Base-by-base conservation (phyloP, 2,888 invertebrate species). In the Epirrhoe tristata region DNA sequence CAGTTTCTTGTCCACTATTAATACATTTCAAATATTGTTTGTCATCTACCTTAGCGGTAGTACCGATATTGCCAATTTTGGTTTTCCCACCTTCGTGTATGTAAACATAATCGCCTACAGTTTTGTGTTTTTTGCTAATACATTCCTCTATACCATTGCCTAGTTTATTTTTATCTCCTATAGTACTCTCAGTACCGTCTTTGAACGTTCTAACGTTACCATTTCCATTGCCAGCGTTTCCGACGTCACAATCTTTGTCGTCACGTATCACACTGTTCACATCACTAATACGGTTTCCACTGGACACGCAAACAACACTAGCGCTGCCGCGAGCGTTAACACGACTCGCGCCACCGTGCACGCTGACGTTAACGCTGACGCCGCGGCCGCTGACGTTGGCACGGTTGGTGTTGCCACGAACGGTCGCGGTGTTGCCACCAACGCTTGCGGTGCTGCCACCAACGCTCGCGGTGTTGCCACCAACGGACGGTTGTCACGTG, bases 401-500 rank as follows among this genome's bases (percentile, higher is more conserved):
- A 17, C 34, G 63, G 32, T 14, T 17, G 17, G 46, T 46, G 63
- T 50, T 12, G 43, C 8, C 39, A 51, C 55, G n/a, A 50, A 17
- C 31, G 64, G 39, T 46, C n/a, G 14, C 46, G 36, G 36, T 10
- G 46, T 46, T 46, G 46, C 48, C 48, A 48, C 48, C 12, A 36
- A 36, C 36, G 48, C 12, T 48, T 3, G 6, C 48, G 12, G 39
- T 43, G 48, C 14, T 48, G 48, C 48, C 48, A 12, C 16, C 12
- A 36, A 36, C 36, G 48, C 12, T 48, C 6, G 6, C 48, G 12
- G 39, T 43, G 48, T 16, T 48, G 48, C 48, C 48, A 12, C 16
- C 48, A 48, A 48, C 48, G 48, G 71, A 63, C 70, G 73, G 76
- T 76, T 82, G 92, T 93, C 92, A 93, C 91, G 93, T 93, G 83